Conservation (phyloP, 2,797 vertebrate genomes). For the Scolopax bukidnonensis region DNA sequence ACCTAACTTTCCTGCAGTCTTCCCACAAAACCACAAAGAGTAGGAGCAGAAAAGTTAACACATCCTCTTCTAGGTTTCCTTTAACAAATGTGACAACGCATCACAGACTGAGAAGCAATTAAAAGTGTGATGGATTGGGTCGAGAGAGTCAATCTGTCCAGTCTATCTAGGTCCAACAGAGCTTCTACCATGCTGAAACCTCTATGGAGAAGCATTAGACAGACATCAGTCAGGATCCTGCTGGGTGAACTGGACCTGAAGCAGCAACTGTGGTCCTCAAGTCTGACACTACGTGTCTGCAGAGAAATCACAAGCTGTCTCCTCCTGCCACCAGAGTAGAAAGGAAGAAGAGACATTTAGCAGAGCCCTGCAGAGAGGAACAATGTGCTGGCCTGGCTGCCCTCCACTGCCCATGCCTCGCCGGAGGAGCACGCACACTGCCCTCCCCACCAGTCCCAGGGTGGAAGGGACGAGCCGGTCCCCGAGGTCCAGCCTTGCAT, state of each 20-base stretch:
- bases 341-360: background rate
- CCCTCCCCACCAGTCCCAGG: background rate
- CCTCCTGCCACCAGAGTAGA: background rate
- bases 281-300: background rate
- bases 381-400: background rate
- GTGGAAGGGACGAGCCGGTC: background rate
- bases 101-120: background rate
- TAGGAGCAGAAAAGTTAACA: slow-evolving; percentile 29
- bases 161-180: background rate
- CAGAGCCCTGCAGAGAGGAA: background rate
- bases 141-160: background rate
- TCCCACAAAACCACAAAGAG: slow-evolving; percentile 60
- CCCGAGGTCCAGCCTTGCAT: background rate
- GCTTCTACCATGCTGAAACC: background rate
- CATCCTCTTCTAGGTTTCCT: background rate
- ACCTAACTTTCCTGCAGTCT: slow-evolving; percentile 30
- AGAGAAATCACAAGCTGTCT: accelerated
- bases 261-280: background rate
- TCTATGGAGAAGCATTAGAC: background rate
- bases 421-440: accelerated
- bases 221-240: background rate
- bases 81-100: background rate
- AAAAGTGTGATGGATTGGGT: background rate
- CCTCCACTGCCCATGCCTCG: background rate
- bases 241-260: background rate